Evolutionary conservation across 2,113 vertebrate species (phyloP).

Genomic region (Gasterosteus nipponicus): DNA sequence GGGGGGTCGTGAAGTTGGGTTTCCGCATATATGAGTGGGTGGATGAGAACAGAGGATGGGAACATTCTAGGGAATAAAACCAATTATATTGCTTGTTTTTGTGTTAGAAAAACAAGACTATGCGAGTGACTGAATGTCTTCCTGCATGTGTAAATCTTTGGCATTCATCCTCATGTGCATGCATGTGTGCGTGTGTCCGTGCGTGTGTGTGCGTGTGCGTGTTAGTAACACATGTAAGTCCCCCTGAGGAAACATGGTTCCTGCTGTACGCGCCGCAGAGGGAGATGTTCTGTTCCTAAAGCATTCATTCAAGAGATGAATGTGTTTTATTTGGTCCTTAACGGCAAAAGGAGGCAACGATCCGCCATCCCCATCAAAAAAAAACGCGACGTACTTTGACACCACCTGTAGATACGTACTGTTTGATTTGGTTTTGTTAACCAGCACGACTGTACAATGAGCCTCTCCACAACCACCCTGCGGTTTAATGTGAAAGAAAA

Average conservation of each 20-base stretch:
- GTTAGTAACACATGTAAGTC: constrained; percentile 18
- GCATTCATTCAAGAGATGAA: not conserved
- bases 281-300: constrained; percentile 31
- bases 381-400: constrained; percentile 2
- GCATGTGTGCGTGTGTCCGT: not conserved
- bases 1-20: constrained; percentile 19
- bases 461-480: not conserved
- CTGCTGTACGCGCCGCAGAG: constrained; percentile 23
- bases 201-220: not conserved
- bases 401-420: not conserved
- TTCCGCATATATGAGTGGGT: constrained; percentile 52
- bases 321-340: constrained; percentile 3
- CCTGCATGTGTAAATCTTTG: not conserved
- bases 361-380: not conserved
- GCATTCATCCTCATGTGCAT: constrained; percentile 25
- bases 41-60: constrained; percentile 29
- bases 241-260: constrained; percentile 29
- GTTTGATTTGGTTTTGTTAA: not conserved
- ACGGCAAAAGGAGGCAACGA: not conserved
- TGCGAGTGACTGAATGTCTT: constrained; percentile 5
- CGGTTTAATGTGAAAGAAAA: not conserved
- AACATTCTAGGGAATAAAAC: not conserved
- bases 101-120: not conserved
- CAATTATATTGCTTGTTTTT: not conserved
- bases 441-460: not conserved